Evolutionary conservation across 1,140 invertebrate genomes (phyloP).

Genomic region (Hyles euphorbiae): DNA sequence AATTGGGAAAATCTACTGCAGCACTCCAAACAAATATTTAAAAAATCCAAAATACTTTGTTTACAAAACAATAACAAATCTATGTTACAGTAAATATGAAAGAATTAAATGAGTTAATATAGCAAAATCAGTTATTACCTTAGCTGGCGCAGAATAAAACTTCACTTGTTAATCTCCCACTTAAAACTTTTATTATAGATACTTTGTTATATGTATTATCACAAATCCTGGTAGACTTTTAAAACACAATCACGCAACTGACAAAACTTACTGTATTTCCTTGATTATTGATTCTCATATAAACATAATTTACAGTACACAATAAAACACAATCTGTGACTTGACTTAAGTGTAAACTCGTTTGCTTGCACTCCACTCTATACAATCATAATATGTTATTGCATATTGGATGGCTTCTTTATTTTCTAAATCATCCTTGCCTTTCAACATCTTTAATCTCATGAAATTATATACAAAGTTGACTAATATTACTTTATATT

Average conservation of each 20-base stretch:
- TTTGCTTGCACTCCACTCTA: slow-evolving; percentile 67
- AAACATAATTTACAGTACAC: slow-evolving; percentile 74
- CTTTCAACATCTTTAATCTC: slow-evolving; percentile 66
- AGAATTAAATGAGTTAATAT: background rate
- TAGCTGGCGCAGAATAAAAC: slow-evolving; percentile 67
- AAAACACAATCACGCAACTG: slow-evolving; percentile 76
- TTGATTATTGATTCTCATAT: slow-evolving; percentile 72
- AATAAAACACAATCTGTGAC: slow-evolving; percentile 67
- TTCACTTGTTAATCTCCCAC: slow-evolving; percentile 73
- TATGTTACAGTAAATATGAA: slow-evolving; percentile 4
- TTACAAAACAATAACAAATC: slow-evolving; percentile 6
- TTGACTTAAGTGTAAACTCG: slow-evolving; percentile 68
- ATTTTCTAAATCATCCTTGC: slow-evolving; percentile 65
- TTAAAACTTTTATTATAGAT: slow-evolving; percentile 77
- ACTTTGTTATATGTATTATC: slow-evolving; percentile 77
- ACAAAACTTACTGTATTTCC: slow-evolving; percentile 71
- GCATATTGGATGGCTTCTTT: slow-evolving; percentile 72
- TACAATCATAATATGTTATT: slow-evolving; percentile 68
- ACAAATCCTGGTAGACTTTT: slow-evolving; percentile 78
- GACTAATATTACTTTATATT: slow-evolving; percentile 71
- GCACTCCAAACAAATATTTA: background rate
- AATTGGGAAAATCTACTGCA: too few relatives aligned
- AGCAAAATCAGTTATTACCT: slow-evolving; percentile 45
- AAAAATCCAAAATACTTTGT: background rate
- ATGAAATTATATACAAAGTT: slow-evolving; percentile 73